A percentile compares a stretch with the other conserved stretches of the same genome.
phyloP scores from a whole-genome alignment of 2,797 vertebrate genomes.

The Rhincodon typus region DNA sequence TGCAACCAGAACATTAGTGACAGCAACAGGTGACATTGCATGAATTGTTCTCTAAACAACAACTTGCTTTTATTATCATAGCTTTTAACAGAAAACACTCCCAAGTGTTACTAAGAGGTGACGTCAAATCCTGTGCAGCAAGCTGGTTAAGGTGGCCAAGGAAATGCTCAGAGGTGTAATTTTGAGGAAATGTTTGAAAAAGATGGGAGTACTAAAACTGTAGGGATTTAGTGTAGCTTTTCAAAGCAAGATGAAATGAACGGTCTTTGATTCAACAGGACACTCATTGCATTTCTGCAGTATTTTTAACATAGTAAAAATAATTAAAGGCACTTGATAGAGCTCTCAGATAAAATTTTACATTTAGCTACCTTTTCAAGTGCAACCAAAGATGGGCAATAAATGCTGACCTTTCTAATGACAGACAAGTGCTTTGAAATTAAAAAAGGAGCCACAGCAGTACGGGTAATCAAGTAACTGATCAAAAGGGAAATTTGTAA shows the following conservation, averaged over 20 bases:
- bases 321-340: background rate
- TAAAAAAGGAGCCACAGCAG: no score
- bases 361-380: background rate
- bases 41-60: background rate
- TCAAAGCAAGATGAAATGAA: background rate
- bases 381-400: background rate
- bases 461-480: no score
- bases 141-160: background rate
- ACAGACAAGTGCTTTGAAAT: no score
- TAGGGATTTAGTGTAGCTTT: background rate
- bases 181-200: background rate
- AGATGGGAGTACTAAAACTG: background rate
- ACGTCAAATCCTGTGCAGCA: background rate
- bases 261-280: background rate
- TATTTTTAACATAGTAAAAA: background rate
- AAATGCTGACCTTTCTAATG: background rate
- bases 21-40: background rate
- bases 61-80: background rate
- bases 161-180: background rate
- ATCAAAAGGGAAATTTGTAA: no score
- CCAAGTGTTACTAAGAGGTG: background rate
- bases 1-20: background rate
- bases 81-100: background rate
- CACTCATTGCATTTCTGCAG: background rate
- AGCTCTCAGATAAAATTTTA: background rate